phyloP scores from a whole-genome alignment of 2,113 vertebrate genomes.

The Morone saxatilis region DNA sequence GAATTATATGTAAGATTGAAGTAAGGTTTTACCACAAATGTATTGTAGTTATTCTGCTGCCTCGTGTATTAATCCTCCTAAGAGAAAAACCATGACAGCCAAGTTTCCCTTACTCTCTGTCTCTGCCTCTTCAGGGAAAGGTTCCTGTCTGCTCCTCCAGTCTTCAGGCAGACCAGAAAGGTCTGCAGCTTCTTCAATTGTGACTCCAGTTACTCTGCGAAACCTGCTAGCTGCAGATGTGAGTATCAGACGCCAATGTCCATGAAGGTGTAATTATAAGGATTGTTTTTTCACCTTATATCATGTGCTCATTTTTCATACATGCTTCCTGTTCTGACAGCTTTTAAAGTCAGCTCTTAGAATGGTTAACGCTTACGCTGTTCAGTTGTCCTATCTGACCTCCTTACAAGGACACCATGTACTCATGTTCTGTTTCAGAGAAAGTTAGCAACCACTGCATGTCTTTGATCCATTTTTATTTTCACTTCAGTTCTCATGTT shows the following conservation, averaged over 20 bases:
- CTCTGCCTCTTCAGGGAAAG: conserved; percentile 84
- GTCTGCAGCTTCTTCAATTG: conserved; percentile 93
- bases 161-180: conserved; percentile 90
- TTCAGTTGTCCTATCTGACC: background rate
- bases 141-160: conserved; percentile 90
- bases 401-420: background rate
- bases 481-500: background rate
- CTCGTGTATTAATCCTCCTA: background rate
- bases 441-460: background rate
- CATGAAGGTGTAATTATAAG: background rate
- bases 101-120: background rate
- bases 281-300: too few species aligned
- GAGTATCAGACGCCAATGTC: conserved; percentile 70
- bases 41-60: background rate
- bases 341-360: background rate
- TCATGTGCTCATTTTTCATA: too few species aligned
- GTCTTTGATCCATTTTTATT: background rate
- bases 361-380: background rate
- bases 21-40: background rate
- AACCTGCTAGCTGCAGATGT: conserved; percentile 87
- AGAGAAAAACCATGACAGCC: background rate
- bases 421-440: background rate
- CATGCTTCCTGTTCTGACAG: background rate
- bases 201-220: conserved; percentile 84
- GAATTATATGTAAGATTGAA: background rate